A percentile compares a stretch with the other conserved stretches of the same genome.
Conservation (phyloP, 2,797 vertebrate genomes). For the Semotilus atromaculatus region DNA sequence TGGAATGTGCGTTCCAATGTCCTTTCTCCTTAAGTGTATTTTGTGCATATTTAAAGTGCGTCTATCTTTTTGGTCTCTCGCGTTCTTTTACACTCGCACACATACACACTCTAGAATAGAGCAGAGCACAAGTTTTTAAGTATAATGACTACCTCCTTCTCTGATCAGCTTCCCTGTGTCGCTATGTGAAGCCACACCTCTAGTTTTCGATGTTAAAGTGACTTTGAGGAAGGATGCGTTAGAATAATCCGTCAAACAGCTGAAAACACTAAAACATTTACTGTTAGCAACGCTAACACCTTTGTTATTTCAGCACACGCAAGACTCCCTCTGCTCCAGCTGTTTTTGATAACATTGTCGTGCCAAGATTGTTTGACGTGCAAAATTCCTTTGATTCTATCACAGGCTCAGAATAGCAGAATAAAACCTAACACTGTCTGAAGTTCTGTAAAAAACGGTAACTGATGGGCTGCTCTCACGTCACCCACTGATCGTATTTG, state of each 20-base stretch:
- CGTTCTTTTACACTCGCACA: background rate
- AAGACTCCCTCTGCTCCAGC: conserved; percentile 11
- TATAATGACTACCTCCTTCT: conserved; percentile 10
- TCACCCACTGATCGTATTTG: conserved; percentile 26
- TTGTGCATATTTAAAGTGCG: background rate
- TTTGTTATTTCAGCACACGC: conserved; percentile 18
- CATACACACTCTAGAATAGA: background rate
- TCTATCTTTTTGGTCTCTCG: background rate
- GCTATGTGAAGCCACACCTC: conserved; percentile 5
- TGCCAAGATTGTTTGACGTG: conserved; percentile 8
- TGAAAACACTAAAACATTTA: background rate
- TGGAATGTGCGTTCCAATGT: too few relatives aligned
- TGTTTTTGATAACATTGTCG: conserved; percentile 27
- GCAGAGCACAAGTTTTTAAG: background rate
- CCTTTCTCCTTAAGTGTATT: background rate
- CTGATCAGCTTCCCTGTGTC: background rate
- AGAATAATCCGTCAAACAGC: conserved; percentile 14
- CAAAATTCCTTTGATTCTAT: conserved; percentile 26
- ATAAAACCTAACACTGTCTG: background rate
- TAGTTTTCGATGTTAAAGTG: conserved; percentile 1
- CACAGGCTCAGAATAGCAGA: conserved; percentile 12
- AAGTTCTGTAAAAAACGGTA: conserved; percentile 18
- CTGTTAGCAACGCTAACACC: background rate
- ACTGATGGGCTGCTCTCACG: conserved; percentile 14
- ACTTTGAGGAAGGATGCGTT: conserved; percentile 3